phyloP scores from a whole-genome alignment of 2,113 vertebrate genomes.

The Lepidothrix coronata region DNA sequence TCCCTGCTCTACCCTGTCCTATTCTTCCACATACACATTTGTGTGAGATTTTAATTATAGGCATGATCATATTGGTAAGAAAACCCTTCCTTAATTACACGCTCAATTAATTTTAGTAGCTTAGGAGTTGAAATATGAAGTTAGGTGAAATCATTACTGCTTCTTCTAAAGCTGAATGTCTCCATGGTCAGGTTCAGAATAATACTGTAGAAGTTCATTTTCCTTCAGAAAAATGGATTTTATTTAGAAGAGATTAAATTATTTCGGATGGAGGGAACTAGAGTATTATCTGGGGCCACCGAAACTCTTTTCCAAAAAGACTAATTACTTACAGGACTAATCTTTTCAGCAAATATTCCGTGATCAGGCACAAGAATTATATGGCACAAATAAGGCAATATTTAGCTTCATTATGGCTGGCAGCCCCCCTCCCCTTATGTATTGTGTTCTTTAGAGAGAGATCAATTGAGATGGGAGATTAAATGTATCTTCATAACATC shows the following conservation, averaged over 20 bases:
- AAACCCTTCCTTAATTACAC: constrained; percentile 60
- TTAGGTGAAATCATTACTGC: constrained; percentile 40
- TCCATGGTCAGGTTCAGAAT: not conserved
- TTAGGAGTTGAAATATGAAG: constrained; percentile 14
- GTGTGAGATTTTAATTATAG: constrained; percentile 64
- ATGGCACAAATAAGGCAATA: not conserved
- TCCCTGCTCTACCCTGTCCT: constrained; percentile 17
- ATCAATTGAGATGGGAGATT: not conserved
- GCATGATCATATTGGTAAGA: constrained; percentile 50
- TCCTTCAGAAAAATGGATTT: constrained; percentile 43
- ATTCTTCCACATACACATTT: constrained; percentile 19
- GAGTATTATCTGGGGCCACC: not conserved
- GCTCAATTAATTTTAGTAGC: constrained; percentile 53
- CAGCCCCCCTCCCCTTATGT: not conserved
- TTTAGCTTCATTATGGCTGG: not conserved
- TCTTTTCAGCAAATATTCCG: not conserved
- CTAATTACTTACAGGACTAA: constrained; percentile 13
- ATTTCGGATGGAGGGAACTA: constrained; percentile 16
- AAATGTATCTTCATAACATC: not conserved
- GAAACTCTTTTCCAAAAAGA: constrained; percentile 7
- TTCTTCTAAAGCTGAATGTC: constrained; percentile 32
- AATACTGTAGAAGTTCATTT: not conserved
- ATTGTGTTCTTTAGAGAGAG: not conserved
- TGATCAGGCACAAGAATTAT: not conserved
- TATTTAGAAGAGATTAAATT: constrained; percentile 39